These are phyloP conservation scores for Embiotoca jacksoni DNA, from an alignment of 2,113 vertebrate genomes.

Conservation along the genomic window DNA sequence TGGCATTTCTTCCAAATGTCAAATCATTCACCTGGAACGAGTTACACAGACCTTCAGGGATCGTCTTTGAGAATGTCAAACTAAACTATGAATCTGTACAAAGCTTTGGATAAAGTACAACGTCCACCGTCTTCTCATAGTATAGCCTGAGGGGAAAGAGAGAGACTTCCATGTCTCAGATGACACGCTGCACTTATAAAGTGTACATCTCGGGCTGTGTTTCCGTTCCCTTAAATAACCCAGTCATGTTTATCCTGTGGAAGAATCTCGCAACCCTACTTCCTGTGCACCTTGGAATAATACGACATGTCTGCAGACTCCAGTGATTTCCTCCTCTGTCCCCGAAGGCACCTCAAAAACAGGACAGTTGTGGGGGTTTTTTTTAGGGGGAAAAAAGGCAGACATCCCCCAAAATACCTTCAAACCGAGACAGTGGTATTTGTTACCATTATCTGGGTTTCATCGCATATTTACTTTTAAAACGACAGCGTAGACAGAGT, in stretches of 20 bases:
- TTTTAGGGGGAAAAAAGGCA: conserved; percentile 3
- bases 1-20: conserved; percentile 81
- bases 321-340: conserved; percentile 20
- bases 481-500: conserved; percentile 60
- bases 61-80: conserved; percentile 74
- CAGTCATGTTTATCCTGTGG: conserved; percentile 55
- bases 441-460: conserved; percentile 69
- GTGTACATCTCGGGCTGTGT: conserved; percentile 37
- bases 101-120: conserved; percentile 50
- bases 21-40: conserved; percentile 77
- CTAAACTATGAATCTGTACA: conserved; percentile 50
- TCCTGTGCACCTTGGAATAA: conserved; percentile 57
- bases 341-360: conserved; percentile 32
- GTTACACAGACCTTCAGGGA: conserved; percentile 67
- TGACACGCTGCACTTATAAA: conserved; percentile 48
- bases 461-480: conserved; percentile 62
- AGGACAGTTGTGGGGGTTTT: conserved; percentile 20
- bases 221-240: conserved; percentile 48
- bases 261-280: conserved; percentile 52
- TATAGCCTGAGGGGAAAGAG: conserved; percentile 30
- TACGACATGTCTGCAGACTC: conserved; percentile 16
- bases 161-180: conserved; percentile 46
- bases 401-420: conserved; percentile 36
- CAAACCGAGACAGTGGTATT: conserved; percentile 57
- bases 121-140: conserved; percentile 31